Conservation (phyloP, 1,140 invertebrate species). For the Charaxes varanes region DNA sequence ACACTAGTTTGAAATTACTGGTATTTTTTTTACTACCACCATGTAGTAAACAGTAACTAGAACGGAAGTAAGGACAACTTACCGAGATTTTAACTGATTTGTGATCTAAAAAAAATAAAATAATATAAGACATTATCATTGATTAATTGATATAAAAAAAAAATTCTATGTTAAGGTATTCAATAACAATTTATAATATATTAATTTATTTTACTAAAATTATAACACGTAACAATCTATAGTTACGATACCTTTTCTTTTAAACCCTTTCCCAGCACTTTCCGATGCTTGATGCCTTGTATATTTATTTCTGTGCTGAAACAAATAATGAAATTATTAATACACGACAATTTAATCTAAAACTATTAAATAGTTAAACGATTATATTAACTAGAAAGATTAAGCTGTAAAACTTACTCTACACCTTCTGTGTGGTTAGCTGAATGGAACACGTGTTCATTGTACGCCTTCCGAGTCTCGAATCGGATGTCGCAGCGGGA, state of each 20-base stretch:
- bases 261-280: conserved; percentile 35
- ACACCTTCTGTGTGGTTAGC: conserved; percentile 35
- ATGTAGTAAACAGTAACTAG: too few relatives aligned
- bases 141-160: too few relatives aligned
- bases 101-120: conserved; percentile 13
- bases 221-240: conserved; percentile 1
- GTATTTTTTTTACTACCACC: too few relatives aligned
- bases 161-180: too few relatives aligned
- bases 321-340: not conserved
- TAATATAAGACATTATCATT: too few relatives aligned
- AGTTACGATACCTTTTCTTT: conserved; percentile 33
- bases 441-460: conserved; percentile 52
- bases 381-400: not conserved
- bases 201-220: too few relatives aligned
- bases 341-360: not conserved
- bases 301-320: conserved; percentile 19
- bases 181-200: too few relatives aligned
- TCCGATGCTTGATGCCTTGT: conserved; percentile 17
- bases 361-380: not conserved
- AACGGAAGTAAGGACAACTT: conserved; percentile 2
- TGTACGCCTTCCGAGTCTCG: conserved; percentile 41
- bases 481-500: conserved; percentile 44
- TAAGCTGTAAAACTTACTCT: conserved; percentile 28
- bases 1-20: too few relatives aligned
- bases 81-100: conserved; percentile 8